Conservation (phyloP, 2,888 invertebrate species). For the Ichneumon xanthorius region DNA sequence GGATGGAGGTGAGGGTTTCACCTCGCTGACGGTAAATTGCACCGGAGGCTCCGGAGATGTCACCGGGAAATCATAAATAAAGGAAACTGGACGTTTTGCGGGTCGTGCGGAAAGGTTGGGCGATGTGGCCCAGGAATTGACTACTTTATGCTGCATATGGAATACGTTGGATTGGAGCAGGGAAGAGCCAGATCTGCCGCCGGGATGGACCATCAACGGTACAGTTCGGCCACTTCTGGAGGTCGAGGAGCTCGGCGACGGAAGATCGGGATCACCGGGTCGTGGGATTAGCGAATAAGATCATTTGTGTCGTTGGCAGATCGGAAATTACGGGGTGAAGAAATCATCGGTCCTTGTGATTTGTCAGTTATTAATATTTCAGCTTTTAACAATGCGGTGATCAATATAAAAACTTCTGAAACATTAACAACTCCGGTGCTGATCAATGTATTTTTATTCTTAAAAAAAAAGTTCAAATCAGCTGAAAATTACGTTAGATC, state of each 20-base stretch:
- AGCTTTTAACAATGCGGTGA: no score
- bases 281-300: not conserved
- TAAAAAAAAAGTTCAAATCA: no score
- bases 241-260: not conserved
- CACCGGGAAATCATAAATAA: not conserved
- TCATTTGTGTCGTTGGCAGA: not conserved
- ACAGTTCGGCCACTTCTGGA: not conserved
- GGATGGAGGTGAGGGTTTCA: not conserved
- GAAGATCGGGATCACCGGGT: not conserved
- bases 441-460: no score
- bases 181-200: not conserved
- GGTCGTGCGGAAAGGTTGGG: not conserved
- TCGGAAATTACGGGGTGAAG: not conserved
- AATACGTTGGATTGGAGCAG: not conserved
- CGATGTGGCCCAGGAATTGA: not conserved
- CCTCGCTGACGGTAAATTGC: not conserved
- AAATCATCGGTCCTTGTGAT: not conserved
- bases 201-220: not conserved
- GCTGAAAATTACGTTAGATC: no score
- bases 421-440: no score
- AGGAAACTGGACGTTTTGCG: not conserved
- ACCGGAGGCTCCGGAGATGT: not conserved
- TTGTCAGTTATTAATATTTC: no score
- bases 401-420: no score
- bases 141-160: constrained; percentile 3